phyloP scores from a whole-genome alignment of 2,888 invertebrate species.

The Tenthredo amoena region DNA sequence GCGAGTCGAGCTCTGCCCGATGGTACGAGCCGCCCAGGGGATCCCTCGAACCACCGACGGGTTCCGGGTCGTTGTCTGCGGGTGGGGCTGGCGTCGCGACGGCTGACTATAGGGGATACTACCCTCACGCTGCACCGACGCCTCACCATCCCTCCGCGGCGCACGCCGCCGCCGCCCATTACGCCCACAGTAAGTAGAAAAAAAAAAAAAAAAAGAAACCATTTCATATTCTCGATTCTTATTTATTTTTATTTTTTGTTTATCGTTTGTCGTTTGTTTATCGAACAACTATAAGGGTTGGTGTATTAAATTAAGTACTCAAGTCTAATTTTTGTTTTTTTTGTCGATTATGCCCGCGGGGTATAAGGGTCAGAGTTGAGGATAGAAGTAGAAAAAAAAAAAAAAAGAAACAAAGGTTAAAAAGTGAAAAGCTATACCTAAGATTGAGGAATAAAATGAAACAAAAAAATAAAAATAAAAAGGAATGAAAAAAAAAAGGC shows the following conservation, averaged over 20 bases:
- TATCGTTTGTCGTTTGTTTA: not conserved
- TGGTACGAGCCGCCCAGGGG: constrained; percentile 77
- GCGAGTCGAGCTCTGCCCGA: constrained; percentile 76
- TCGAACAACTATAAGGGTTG: too few species aligned
- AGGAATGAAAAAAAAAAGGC: not conserved
- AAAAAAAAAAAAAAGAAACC: not conserved
- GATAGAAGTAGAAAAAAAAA: not conserved
- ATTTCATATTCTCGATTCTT: not conserved
- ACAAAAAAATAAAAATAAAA: not conserved
- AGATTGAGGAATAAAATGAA: not conserved
- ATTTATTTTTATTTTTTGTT: constrained; percentile 30
- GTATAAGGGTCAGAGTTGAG: not conserved
- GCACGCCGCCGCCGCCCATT: constrained; percentile 75
- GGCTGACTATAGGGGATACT: constrained; percentile 75
- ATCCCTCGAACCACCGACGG: constrained; percentile 73
- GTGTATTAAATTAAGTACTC: too few species aligned
- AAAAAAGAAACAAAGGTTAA: not conserved
- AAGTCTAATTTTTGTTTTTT: not conserved
- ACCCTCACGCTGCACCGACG: constrained; percentile 75
- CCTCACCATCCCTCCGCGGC: constrained; percentile 75
- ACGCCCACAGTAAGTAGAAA: constrained; percentile 75
- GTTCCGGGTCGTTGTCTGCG: constrained; percentile 57
- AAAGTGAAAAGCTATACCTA: not conserved
- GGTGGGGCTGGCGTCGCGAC: constrained; percentile 67
- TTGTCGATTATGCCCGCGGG: not conserved